These are phyloP conservation scores for Scomber colias DNA, from an alignment of 2,113 vertebrate species.

Conservation along the genomic window DNA sequence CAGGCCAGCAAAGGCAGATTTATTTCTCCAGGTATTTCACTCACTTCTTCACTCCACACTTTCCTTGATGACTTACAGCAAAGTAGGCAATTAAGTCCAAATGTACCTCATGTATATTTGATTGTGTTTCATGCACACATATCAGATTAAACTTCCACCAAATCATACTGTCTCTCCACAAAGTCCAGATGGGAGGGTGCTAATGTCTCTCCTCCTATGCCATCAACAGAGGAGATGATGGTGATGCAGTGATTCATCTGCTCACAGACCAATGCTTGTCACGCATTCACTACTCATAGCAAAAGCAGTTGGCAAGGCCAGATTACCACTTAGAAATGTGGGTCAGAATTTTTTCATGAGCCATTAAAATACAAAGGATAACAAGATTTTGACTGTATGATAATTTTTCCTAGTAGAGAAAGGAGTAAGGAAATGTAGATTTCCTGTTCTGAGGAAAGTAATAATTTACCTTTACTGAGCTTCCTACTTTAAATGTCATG, in stretches of 20 bases:
- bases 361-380: not conserved
- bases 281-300: slow-evolving; percentile 4
- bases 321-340: slow-evolving; percentile 4
- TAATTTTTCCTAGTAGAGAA: not conserved
- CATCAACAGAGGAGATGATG: slow-evolving; percentile 20
- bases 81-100: not conserved
- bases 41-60: not conserved
- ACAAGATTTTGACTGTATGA: not conserved
- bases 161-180: not conserved
- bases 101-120: not conserved
- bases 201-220: not conserved
- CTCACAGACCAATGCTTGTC: slow-evolving; percentile 16
- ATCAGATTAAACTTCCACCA: not conserved
- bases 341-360: not conserved
- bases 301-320: slow-evolving; percentile 4
- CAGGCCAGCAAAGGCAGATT: too few relatives aligned
- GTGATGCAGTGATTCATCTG: slow-evolving; percentile 39
- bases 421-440: not conserved
- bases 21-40: not conserved
- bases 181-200: not conserved
- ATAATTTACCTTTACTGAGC: slow-evolving; percentile 39
- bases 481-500: slow-evolving; percentile 34
- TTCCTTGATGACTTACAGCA: not conserved
- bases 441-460: not conserved
- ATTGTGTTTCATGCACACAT: not conserved